Evolutionary conservation across 2,797 vertebrate species (phyloP), one percentile per base, ranked within the genome.

Genomic region (Lutjanus argentimaculatus): DNA sequence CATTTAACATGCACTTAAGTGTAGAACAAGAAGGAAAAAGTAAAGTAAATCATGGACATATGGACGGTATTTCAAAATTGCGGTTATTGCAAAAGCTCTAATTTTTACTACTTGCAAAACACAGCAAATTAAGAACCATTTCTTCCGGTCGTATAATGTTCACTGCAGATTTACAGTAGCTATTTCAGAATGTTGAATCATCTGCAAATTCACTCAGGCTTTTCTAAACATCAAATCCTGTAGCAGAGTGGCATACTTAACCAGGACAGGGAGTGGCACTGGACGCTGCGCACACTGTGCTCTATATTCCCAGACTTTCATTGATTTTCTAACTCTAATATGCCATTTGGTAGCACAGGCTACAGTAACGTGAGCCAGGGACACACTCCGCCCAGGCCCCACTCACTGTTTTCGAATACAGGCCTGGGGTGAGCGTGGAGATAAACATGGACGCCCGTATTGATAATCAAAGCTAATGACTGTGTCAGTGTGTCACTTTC

Each of bases 261-360:
- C 63, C 79, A 74, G 83, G 66, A 63, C 61, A 65, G 71, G 48
- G 64, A 82, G 73, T 62, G 71, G 76, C 53, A 73, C 66, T 73
- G 70, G 72, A 70, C 75, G 62, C 63, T 42, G 48, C 51, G 70
- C 71, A 67, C 77, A 75, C 15, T 57, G 58, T 87, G 83, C 82
- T 93, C 88, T 30, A 82, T 87, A 85, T 91, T 93, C 86, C 83
- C 77, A 89, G 77, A 75, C 80, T 63, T 46, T 6, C 73, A 94
- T 94, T 86, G 93, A 95, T 94, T 93, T 87, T 84, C 79, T 55
- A 16, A 57, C 75, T 78, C 75, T 84, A 83, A 91, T 91, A 72
- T 75, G 71, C 79, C 70, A 84, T 89, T 90, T 79, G 85, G 88
- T 80, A 51, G 79, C 70, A 75, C 59, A 51, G 83, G 73, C 82